These are phyloP conservation scores for Bothrops jararaca DNA, from an alignment of 2,113 vertebrate genomes.

Conservation along the genomic window DNA sequence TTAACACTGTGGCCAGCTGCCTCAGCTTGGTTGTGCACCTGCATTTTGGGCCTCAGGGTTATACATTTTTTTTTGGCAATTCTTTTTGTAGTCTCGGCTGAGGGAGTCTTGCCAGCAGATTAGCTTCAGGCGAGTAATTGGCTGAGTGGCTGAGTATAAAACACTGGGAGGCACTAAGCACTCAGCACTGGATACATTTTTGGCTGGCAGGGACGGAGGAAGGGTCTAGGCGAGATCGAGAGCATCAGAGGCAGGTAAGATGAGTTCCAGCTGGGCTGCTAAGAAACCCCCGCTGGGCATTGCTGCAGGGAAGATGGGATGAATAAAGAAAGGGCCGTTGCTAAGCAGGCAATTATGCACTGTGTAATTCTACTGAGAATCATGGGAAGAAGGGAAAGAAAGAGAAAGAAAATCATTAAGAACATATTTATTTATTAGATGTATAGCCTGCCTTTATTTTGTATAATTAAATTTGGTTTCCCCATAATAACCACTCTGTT, in stretches of 20 bases:
- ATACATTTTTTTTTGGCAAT: not conserved
- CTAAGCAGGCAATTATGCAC: not conserved
- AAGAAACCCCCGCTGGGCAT: not conserved
- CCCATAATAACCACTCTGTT: not conserved
- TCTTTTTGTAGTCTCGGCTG: not conserved
- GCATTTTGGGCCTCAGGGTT: not conserved
- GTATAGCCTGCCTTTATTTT: not conserved
- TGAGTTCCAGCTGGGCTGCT: not conserved
- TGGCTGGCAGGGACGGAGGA: not conserved
- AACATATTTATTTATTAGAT: not conserved
- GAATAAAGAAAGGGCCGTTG: not conserved
- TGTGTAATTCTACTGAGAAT: not conserved
- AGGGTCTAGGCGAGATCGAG: not conserved
- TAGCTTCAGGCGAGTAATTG: conserved; percentile 15
- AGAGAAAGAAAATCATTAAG: not conserved
- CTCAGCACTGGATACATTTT: not conserved
- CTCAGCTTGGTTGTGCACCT: not conserved
- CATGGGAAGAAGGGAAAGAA: not conserved
- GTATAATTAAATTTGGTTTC: not conserved
- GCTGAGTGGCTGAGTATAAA: conserved; percentile 21
- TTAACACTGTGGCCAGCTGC: not conserved
- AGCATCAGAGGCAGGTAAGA: not conserved
- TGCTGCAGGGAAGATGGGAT: not conserved
- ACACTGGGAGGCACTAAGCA: not conserved
- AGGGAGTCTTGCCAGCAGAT: conserved; percentile 16